phyloP scores from a whole-genome alignment of 1,140 invertebrate genomes.

The Psilanteris sp. region DNA sequence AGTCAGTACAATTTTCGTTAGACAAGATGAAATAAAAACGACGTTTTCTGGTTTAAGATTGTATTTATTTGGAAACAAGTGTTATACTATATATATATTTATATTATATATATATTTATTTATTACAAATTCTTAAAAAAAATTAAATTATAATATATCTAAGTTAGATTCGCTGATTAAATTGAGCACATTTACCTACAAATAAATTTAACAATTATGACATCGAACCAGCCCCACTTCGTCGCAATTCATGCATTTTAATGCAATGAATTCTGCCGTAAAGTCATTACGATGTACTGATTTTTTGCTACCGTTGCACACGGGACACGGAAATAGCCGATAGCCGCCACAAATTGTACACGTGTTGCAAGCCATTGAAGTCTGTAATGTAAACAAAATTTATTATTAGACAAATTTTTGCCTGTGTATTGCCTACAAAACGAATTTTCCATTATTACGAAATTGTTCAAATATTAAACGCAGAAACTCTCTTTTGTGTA shows the following conservation, averaged over 20 bases:
- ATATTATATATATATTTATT: no score
- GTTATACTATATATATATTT: no score
- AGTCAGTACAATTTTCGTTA: no score
- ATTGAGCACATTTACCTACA: constrained; percentile 42
- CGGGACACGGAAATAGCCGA: constrained; percentile 90
- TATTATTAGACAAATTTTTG: no score
- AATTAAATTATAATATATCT: constrained; percentile 20
- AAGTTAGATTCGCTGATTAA: constrained; percentile 31
- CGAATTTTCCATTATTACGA: no score
- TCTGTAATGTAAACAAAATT: constrained; percentile 79
- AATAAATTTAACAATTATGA: constrained; percentile 83
- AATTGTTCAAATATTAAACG: no score
- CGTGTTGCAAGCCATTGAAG: constrained; percentile 86
- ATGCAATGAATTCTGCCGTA: constrained; percentile 93
- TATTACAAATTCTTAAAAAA: constrained; percentile 21
- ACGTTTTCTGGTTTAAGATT: no score
- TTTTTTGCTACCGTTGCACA: constrained; percentile 97
- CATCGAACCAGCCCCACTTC: constrained; percentile 95
- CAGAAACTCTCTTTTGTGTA: no score
- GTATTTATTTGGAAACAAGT: no score
- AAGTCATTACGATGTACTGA: constrained; percentile 96
- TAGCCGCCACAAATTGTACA: constrained; percentile 95
- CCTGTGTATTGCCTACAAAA: no score
- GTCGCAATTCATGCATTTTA: constrained; percentile 98
- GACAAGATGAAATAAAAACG: no score